Percentiles rank a stretch among this genome's conserved stretches.
These are phyloP conservation scores for Fulmarus glacialis DNA, from an alignment of 2,113 vertebrate genomes.

Conservation along the genomic window DNA sequence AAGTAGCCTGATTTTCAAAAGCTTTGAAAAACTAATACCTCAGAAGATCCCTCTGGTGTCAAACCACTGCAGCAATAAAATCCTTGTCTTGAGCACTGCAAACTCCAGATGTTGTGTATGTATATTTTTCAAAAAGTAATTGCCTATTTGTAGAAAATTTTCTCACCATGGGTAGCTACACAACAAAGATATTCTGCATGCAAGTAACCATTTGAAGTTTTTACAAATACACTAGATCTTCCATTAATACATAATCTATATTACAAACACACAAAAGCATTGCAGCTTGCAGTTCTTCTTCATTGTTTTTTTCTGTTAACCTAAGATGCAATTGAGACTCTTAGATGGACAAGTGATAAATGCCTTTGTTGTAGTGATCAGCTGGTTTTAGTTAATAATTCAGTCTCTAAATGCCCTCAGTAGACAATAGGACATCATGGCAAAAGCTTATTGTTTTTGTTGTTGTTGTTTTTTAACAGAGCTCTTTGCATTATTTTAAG, in stretches of 20 bases:
- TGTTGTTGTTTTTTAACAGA: neutral
- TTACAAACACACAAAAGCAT: neutral
- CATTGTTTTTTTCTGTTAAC: neutral
- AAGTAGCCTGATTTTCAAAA: neutral
- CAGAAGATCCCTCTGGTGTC: neutral
- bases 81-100: neutral
- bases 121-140: neutral
- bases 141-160: neutral
- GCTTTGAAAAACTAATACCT: neutral
- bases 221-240: neutral
- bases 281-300: neutral
- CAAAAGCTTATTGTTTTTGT: neutral
- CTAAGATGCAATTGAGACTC: neutral
- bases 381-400: neutral
- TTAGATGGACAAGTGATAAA: neutral
- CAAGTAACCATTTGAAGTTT: neutral
- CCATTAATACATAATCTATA: neutral
- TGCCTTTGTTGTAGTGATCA: neutral
- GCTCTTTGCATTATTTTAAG: neutral
- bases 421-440: neutral
- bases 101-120: neutral
- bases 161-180: neutral
- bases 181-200: neutral
- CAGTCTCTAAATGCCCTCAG: neutral
- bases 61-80: neutral